Base-by-base conservation (phyloP, 1,140 invertebrate genomes). In the Apis cerana region DNA sequence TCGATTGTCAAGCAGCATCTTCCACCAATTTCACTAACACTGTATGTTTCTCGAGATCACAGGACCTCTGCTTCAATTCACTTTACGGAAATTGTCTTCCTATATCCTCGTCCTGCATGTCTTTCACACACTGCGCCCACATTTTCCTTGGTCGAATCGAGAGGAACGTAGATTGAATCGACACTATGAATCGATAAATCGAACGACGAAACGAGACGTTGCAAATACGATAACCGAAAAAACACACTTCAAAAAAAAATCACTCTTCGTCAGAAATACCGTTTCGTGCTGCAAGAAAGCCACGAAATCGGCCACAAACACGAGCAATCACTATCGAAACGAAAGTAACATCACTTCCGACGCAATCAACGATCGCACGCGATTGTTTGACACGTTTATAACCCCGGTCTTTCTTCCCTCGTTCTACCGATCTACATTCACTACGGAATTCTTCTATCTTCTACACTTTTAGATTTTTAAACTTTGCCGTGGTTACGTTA, bases 1-100 rank as follows among this genome's bases (percentile, higher is more conserved):
- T 79, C 79, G 83, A 83, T 88, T 77, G 59, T 69, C 83, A 78
- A 65, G 67, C 50, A 70, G 33, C 85, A 70, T 82, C 75, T 33
- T 80, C 59, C 71, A 27, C 33, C 78, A 75, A 87, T 27, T 62
- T 67, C 74, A 67, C 52, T 56, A 50, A 50, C 75, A 71, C 50
- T n/a, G 56, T 43, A 21, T 11, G 54, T n/a, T n/a, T n/a, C 54
- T 23, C 23, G 27, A 13, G 54, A 23, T 19, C 52, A n/a, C 48
- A n/a, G 56, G 12, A 43, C 59, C 48, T 50, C 27, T 43, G 17
- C 19, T 13, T 67, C 21, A 27, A 5, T 21, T 33, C 23, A 56
- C 27, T 52, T 71, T 59, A 69, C 68, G 52, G 54, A 1, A 7
- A 64, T 52, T 19, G 17, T 27, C 27, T 80, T 62, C 59, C 48